phyloP scores from a whole-genome alignment of 2,888 invertebrate genomes.

The Colostygia pectinataria region DNA sequence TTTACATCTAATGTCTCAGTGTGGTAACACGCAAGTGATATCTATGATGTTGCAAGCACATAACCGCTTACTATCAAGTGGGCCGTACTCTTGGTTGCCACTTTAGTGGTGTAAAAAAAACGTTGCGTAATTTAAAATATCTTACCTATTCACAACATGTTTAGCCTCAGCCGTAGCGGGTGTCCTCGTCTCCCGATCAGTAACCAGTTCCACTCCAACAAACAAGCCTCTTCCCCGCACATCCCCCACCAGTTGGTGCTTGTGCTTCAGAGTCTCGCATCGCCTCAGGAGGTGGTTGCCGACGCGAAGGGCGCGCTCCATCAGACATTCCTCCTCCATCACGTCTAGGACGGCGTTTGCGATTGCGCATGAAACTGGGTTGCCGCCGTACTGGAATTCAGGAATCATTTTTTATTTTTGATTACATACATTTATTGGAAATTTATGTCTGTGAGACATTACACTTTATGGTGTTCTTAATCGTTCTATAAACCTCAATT shows the following conservation, averaged over 20 bases:
- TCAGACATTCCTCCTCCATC: slow-evolving; percentile 93
- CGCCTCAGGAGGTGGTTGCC: slow-evolving; percentile 90
- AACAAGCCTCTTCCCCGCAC: slow-evolving; percentile 96
- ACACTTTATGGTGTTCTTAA: no score
- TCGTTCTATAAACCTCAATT: no score
- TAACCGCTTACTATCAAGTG: no score
- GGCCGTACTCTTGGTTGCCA: no score
- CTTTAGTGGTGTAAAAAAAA: no score
- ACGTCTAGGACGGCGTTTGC: slow-evolving; percentile 97
- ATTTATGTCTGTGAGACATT: no score
- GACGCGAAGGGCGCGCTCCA: slow-evolving; percentile 91
- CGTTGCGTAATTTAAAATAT: neutral
- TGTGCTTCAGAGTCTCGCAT: slow-evolving; percentile 86
- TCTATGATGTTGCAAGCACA: no score
- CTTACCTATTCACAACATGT: slow-evolving; percentile 86
- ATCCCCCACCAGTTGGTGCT: slow-evolving; percentile 92
- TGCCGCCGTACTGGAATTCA: slow-evolving; percentile 94
- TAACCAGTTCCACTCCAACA: slow-evolving; percentile 96
- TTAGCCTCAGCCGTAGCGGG: slow-evolving; percentile 93
- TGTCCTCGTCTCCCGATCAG: slow-evolving; percentile 87
- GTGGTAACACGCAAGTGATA: no score
- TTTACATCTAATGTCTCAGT: no score
- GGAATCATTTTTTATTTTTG: neutral
- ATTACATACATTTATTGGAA: no score
- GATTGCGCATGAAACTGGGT: slow-evolving; percentile 98